Base-by-base conservation (phyloP, 2,888 invertebrate species). In the Ormyrus nitidulus region DNA sequence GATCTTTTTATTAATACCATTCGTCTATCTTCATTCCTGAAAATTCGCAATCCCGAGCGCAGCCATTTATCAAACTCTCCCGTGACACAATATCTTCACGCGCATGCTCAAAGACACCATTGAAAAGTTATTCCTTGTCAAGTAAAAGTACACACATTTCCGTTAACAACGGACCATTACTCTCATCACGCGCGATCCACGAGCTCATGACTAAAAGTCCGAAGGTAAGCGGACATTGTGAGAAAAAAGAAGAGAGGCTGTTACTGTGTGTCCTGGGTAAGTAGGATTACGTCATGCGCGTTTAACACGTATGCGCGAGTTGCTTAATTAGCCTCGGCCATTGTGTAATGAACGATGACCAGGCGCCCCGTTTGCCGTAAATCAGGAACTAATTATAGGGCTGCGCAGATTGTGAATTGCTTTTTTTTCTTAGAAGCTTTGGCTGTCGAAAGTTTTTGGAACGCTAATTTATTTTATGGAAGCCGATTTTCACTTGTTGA, bases 311-410 rank as follows among this genome's bases (percentile, higher is more conserved):
- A 44, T 58, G 49, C 34, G 10, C 54, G 72, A 80, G 58, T 46
- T 74, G 77, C 65, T 81, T 74, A 77, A 81, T 81, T 81, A 81
- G 59, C 80, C 49, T n/a, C 61, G 10, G 79, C 34, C 68, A 80
- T 77, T 80, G 70, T 72, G 76, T 13, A 77, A 80, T 59, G n/a
- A 4, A 48, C 64, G 19, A 53, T 59, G 65, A 44, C 54, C 10
- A 34, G 34, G 48, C 19, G 34, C 69, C 54, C 51, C 34, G 44
- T 72, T 77, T 77, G 69, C 73, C 80, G 54, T 77, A 59, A 80
- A 77, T 80, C 65, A 77, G 64, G 64, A 73, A 80, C 66, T 77
- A 73, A 77, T 80, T 76, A 65, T 49, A 76, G 80, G 80, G 76
- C 56, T 53, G 44, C 48, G 48, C 58, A 59, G 34, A 34, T 34